Evolutionary conservation across 2,797 vertebrate species (phyloP).

Genomic region (Melanotaenia maccullochi): DNA sequence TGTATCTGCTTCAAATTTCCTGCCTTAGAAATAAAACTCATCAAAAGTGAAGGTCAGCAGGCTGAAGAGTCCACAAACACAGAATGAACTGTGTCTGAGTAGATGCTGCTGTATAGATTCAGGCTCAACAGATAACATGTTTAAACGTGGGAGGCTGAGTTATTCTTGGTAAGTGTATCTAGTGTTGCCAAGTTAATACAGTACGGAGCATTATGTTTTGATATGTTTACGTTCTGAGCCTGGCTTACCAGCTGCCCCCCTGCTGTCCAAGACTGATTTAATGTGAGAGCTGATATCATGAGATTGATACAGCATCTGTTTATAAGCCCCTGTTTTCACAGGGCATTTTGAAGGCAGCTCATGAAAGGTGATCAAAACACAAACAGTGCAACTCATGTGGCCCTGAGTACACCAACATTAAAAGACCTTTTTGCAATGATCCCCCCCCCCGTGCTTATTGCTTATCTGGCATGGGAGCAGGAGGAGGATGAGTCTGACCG

Average conservation of each 20-base stretch:
- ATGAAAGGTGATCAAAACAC: slow-evolving; percentile 26
- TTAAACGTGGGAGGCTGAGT: background rate
- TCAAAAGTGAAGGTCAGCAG: slow-evolving; percentile 64
- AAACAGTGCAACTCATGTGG: slow-evolving; percentile 28
- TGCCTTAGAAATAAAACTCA: slow-evolving; percentile 42
- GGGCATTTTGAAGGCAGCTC: slow-evolving; percentile 25
- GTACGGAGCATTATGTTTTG: background rate
- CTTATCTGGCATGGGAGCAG: slow-evolving; percentile 31
- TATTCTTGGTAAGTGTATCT: background rate
- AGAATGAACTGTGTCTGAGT: slow-evolving; percentile 28
- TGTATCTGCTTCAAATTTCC: slow-evolving; percentile 50
- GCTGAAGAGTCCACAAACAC: slow-evolving; percentile 36
- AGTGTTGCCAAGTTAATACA: background rate
- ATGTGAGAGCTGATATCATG: slow-evolving; percentile 40
- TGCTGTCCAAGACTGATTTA: slow-evolving; percentile 47
- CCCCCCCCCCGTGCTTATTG: slow-evolving; percentile 26
- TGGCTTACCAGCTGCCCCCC: slow-evolving; percentile 32
- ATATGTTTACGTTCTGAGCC: slow-evolving; percentile 10
- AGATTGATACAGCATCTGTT: slow-evolving; percentile 58
- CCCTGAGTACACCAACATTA: background rate
- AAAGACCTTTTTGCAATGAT: slow-evolving; percentile 45
- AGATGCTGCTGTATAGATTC: slow-evolving; percentile 19
- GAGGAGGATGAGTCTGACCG: slow-evolving; percentile 34
- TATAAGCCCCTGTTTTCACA: slow-evolving; percentile 36
- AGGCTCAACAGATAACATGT: background rate